Evolutionary conservation across 2,113 vertebrate species (phyloP).

Genomic region (Emydocephalus ijimae): DNA sequence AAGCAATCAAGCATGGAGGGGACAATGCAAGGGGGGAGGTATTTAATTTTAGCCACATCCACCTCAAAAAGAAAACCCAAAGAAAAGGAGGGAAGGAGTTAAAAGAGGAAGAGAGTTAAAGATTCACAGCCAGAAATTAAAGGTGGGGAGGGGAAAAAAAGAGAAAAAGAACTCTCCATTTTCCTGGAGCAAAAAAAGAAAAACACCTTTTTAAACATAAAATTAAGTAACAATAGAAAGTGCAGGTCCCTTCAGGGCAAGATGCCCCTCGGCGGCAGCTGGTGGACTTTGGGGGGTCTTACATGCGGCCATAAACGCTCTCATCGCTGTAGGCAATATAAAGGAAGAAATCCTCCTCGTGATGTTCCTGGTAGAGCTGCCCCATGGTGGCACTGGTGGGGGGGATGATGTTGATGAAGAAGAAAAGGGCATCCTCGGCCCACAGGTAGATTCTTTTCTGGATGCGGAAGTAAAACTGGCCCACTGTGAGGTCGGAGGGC

Average conservation of each 20-base stretch:
- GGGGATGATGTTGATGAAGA: conserved; percentile 97
- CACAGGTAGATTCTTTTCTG: conserved; percentile 92
- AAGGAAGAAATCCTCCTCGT: conserved; percentile 94
- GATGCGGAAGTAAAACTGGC: conserved; percentile 95
- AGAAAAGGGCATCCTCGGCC: conserved; percentile 91
- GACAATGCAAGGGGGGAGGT: not conserved
- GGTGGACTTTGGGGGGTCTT: conserved; percentile 18
- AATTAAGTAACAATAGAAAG: conserved; percentile 31
- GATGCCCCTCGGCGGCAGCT: conserved; percentile 19
- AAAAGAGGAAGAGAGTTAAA: not conserved
- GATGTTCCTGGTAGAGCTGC: conserved; percentile 76
- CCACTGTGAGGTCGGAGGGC: conserved; percentile 90
- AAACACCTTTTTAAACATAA: conserved; percentile 1
- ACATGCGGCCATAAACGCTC: conserved; percentile 85
- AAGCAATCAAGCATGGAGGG: no score
- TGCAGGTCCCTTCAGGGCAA: conserved; percentile 46
- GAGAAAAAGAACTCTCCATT: not conserved
- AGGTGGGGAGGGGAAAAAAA: rapidly evolving
- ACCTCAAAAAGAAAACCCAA: not conserved
- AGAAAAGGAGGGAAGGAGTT: no score
- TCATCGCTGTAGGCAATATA: conserved; percentile 96
- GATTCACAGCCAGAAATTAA: not conserved
- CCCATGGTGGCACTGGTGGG: conserved; percentile 29
- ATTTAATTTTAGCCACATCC: not conserved
- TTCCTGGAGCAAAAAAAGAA: not conserved